Base-by-base conservation (phyloP, 2,888 invertebrate species). In the Melitaea athalia region DNA sequence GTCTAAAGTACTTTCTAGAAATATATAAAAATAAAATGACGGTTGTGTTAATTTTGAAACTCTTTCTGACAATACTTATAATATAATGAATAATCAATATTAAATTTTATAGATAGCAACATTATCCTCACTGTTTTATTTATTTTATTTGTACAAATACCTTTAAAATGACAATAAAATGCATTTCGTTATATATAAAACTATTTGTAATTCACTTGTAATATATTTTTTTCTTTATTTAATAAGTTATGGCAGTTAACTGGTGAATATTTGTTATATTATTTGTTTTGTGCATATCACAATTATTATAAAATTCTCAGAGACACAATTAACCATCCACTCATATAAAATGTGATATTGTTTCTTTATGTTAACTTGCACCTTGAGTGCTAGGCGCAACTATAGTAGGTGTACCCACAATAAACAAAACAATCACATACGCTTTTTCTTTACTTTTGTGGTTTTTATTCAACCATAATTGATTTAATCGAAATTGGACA, bases 201-300 rank as follows among this genome's bases (percentile, higher is more conserved):
- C 33, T 55, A 57, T 57, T 57, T 17, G 57, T 57, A 57, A 42
- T 42, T 38, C 38, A 24, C 24, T 24, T 24, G 24, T 24, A 24
- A 24, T 24, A 24, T 24, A 24, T 38, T 38, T 6, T 57, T 52
- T 24, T 15, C 38, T 57, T 57, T 38, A 57, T 57, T 42, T 15
- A 55, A 11, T 57, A 57, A 5, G 38, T 38, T 57, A 57, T 57
- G 57, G 42, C 57, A 57, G 57, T 57, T 42, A 57, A 57, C 42
- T 15, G 6, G 12, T 57, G 14, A 33, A 55, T 57, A 42, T 12
- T 57, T 57, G 6, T 57, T 57, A 57, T 10, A 15, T 42, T n/a
- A 24, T 11, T n/a, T 42, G 11, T 42, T 57, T 15, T 11, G 57
- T 57, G 57, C 15, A 57, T 57, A 17, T 57, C 42, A 57, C 42